Conservation (phyloP, 92 coral and sea anemone genomes). For the Phenganax marumi region DNA sequence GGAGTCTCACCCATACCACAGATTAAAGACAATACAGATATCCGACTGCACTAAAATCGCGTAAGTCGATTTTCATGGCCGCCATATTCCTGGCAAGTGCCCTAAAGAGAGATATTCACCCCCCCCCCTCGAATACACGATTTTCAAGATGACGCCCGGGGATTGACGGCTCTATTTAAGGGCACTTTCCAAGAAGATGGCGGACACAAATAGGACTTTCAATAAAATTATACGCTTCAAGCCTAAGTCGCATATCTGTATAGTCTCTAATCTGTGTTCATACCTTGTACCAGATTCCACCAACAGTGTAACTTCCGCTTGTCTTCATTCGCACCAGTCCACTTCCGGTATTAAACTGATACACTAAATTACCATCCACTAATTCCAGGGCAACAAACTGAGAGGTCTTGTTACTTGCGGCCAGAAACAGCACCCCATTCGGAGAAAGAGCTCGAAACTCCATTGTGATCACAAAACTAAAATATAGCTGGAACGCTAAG, state of each 20-base stretch:
- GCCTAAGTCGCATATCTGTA: background rate
- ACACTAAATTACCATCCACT: conserved; percentile 30
- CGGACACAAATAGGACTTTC: background rate
- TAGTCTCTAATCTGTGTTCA: no score
- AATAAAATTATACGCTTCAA: background rate
- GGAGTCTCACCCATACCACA: no score
- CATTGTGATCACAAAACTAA: conserved; percentile 63
- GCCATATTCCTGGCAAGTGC: no score
- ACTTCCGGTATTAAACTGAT: conserved; percentile 57
- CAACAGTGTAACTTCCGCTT: conserved; percentile 58
- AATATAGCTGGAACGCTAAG: background rate
- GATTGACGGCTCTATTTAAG: no score
- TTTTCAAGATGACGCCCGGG: no score
- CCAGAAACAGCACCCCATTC: conserved; percentile 78
- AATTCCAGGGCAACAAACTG: conserved; percentile 32
- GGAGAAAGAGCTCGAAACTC: conserved; percentile 87
- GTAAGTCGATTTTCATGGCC: no score
- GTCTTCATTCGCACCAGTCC: conserved; percentile 68
- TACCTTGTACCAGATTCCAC: conserved; percentile 80
- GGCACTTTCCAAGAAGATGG: no score
- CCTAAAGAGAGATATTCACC: no score
- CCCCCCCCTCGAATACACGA: no score
- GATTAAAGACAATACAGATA: no score
- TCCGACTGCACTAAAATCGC: no score
- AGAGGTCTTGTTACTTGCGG: conserved; percentile 63